Base-by-base conservation (phyloP, 2,797 vertebrate genomes). In the Jordanella pulchra region DNA sequence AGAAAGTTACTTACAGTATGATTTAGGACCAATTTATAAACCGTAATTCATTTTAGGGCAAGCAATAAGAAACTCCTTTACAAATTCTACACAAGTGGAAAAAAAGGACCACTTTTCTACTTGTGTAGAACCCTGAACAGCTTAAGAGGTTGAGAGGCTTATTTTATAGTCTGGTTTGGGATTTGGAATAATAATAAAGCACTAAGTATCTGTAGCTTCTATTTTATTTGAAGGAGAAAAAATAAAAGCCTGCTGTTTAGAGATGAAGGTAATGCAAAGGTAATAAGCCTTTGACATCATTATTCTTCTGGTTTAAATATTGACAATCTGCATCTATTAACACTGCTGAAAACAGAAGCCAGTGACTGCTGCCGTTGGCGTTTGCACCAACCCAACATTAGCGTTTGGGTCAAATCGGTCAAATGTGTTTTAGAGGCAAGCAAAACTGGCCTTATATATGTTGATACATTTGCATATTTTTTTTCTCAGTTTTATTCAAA, bases 401-500 rank as follows among this genome's bases (percentile, higher is more conserved):
- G 71, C 6, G 17, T 18, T 55, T 44, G 60, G 21, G 27, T 66
- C 18, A 39, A 63, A 12, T 42, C 32, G 2, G 47, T 51, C 28
- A 32, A 56, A 53, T 7, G 21, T 35, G 14, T 48, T 73, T 66
- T 56, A 55, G 32, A 44, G 32, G 12, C 27, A 44, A 15, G 25
- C 25, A 42, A 23, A 13, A 42, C 12, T 42, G 3, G 35, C 44
- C 17, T 28, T 25, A 21, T 44, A 0, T 18, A 21, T 25, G 63
- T 18, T 23, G 3, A 15, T 1, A 7, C 32, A 60, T 60, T 39
- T 42, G 21, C 35, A 25, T 25, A 63, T 63, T 21, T 23, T 27
- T 30, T 6, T 21, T 25, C 0, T 12, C 65, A 64, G 50, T 71
- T 63, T 54, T 54, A 61, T 76, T 67, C 42, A 54, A 44, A 69